These are phyloP conservation scores for Narcine bancroftii DNA, from an alignment of 2,113 vertebrate species.

Conservation along the genomic window DNA sequence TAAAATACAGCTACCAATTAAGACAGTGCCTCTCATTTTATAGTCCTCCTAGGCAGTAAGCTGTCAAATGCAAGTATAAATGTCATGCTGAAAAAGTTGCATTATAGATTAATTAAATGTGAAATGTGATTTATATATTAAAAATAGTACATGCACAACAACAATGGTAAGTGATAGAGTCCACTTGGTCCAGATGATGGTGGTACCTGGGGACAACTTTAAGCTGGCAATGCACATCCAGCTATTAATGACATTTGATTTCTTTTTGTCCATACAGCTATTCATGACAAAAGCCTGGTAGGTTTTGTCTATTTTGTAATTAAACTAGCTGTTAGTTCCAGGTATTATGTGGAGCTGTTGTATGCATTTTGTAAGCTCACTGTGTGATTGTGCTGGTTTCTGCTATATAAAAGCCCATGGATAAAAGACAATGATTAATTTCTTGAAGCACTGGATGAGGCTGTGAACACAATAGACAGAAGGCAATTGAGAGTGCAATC, in stretches of 20 bases:
- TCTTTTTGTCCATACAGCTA: slow-evolving; percentile 66
- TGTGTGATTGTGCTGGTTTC: slow-evolving; percentile 63
- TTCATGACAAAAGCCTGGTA: slow-evolving; percentile 68
- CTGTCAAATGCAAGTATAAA: slow-evolving; percentile 46
- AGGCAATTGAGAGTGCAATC: slow-evolving; percentile 68
- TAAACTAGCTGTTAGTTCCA: slow-evolving; percentile 68
- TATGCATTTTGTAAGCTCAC: slow-evolving; percentile 56
- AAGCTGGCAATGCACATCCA: slow-evolving; percentile 64
- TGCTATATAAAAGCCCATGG: slow-evolving; percentile 37
- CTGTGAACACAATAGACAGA: slow-evolving; percentile 62
- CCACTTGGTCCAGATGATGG: slow-evolving; percentile 58
- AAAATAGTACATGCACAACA: slow-evolving; percentile 50
- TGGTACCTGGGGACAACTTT: slow-evolving; percentile 58
- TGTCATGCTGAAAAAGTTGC: slow-evolving; percentile 45
- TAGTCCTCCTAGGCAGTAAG: not conserved
- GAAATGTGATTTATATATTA: slow-evolving; percentile 59
- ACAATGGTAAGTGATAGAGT: slow-evolving; percentile 61
- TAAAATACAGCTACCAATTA: not conserved
- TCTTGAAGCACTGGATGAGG: slow-evolving; percentile 67
- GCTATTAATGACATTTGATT: slow-evolving; percentile 63
- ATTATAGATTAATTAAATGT: slow-evolving; percentile 58
- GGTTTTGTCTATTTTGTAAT: slow-evolving; percentile 72
- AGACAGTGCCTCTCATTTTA: not conserved
- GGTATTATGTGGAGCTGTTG: slow-evolving; percentile 62
- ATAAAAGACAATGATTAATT: slow-evolving; percentile 91